Percentiles rank a stretch among this genome's conserved stretches.
Conservation (phyloP, 2,113 vertebrate genomes). For the Neodon shergylaensis region DNA sequence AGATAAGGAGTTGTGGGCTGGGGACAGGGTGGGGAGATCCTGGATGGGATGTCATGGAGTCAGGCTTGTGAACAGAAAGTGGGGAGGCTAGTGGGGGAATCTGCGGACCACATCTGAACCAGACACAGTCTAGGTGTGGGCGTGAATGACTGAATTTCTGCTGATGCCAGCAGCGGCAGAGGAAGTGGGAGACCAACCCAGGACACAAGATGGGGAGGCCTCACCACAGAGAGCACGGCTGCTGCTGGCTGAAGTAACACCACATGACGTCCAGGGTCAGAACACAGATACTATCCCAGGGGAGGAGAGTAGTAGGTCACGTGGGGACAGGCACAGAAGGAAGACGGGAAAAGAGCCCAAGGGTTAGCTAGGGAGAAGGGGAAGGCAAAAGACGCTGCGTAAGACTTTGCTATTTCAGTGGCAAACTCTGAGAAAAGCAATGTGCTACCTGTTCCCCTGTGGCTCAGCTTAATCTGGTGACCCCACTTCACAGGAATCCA, state of each 20-base stretch:
- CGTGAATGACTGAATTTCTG: background rate
- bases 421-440: rapidly evolving
- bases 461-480: background rate
- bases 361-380: background rate
- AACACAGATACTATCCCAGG: background rate
- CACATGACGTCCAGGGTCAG: background rate
- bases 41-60: background rate
- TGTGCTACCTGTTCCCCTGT: rapidly evolving
- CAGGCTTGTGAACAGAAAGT: background rate
- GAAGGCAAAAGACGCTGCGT: rapidly evolving
- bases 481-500: background rate
- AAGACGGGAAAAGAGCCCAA: too few species aligned
- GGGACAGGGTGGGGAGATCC: background rate
- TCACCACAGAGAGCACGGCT: background rate
- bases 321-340: background rate
- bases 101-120: background rate
- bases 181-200: background rate
- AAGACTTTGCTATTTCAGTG: too few species aligned
- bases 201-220: background rate
- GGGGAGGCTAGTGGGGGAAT: background rate
- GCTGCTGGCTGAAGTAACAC: background rate
- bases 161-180: background rate
- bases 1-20: background rate
- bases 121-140: background rate
- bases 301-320: background rate